These are phyloP conservation scores for Triplophysa tibetana DNA, from an alignment of 2,113 vertebrate genomes.

Conservation along the genomic window DNA sequence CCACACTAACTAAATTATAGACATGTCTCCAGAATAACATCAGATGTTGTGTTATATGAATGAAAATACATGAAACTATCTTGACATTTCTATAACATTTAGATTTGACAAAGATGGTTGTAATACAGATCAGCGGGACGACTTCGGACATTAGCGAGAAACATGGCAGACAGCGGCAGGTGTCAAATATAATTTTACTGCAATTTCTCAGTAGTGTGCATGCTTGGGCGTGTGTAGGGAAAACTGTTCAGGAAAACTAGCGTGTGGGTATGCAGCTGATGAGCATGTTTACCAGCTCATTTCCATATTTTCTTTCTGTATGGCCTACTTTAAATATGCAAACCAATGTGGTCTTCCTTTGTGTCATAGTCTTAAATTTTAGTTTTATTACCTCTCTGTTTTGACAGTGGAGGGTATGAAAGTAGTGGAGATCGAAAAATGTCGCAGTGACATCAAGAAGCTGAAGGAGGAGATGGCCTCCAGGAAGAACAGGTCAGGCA, in stretches of 20 bases:
- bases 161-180: background rate
- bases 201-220: slow-evolving; percentile 11
- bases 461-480: slow-evolving; percentile 88
- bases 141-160: background rate
- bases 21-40: background rate
- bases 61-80: background rate
- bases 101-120: background rate
- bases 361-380: background rate
- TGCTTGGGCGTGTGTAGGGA: background rate
- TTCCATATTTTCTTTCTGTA: background rate
- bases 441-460: slow-evolving; percentile 90
- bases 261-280: background rate
- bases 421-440: slow-evolving; percentile 95
- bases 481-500: slow-evolving; percentile 81
- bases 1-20: slow-evolving; percentile 5
- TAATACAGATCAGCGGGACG: background rate
- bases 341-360: background rate
- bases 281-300: background rate
- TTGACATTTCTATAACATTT: background rate
- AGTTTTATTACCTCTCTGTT: background rate
- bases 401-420: slow-evolving; percentile 89
- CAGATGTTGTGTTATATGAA: background rate
- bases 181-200: slow-evolving; percentile 15
- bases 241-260: background rate
- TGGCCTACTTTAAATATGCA: slow-evolving; percentile 11